A percentile compares a stretch with the other conserved stretches of the same genome.
Conservation (phyloP, 1,140 invertebrate genomes). For the Drosophila littoralis region DNA sequence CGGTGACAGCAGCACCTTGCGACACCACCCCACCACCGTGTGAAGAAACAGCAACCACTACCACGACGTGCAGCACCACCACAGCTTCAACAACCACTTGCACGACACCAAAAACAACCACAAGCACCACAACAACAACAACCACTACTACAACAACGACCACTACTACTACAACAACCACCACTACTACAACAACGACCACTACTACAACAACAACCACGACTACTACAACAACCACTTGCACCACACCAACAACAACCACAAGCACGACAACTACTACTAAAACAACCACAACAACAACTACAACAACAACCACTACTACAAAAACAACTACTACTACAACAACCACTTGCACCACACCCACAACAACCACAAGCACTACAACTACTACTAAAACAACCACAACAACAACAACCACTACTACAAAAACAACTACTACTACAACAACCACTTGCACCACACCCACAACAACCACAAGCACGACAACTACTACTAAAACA, state of each 20-base stretch:
- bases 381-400: neutral
- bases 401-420: neutral
- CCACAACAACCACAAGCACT: neutral
- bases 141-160: neutral
- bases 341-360: neutral
- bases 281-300: no score
- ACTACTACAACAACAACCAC: neutral
- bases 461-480: neutral
- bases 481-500: neutral
- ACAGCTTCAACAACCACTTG: neutral
- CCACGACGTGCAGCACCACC: neutral
- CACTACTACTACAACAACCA: neutral
- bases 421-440: neutral
- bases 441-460: neutral
- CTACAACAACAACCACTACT: neutral
- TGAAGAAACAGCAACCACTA: neutral
- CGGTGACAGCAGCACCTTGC: neutral
- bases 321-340: neutral
- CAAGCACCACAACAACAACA: neutral
- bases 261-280: neutral
- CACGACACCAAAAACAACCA: neutral
- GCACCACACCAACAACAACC: neutral
- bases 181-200: neutral
- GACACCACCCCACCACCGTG: constrained; percentile 5
- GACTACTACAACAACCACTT: neutral